phyloP scores from a whole-genome alignment of 2,113 vertebrate genomes.

The Pipa parva region DNA sequence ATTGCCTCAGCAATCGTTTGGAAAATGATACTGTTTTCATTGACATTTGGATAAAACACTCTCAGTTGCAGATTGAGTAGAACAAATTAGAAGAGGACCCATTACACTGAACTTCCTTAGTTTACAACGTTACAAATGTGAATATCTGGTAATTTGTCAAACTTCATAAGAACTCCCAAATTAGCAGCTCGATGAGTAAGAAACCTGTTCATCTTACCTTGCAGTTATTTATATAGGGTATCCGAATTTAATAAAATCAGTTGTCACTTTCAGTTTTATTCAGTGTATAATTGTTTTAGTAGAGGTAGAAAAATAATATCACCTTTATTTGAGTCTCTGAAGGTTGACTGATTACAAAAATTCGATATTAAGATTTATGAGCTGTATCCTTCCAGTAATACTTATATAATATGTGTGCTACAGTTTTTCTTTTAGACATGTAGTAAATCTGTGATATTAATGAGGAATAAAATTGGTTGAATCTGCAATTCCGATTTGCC shows the following conservation, averaged over 20 bases:
- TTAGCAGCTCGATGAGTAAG: conserved; percentile 7
- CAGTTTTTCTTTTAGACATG: conserved; percentile 3
- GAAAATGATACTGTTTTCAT: conserved; percentile 34
- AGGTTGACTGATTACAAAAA: conserved; percentile 27
- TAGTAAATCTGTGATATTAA: conserved; percentile 14
- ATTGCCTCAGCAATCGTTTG: conserved; percentile 26
- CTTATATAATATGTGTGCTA: conserved; percentile 25
- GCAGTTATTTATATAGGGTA: conserved; percentile 24
- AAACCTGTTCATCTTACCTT: conserved; percentile 2
- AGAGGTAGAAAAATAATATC: not conserved
- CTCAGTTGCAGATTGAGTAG: not conserved
- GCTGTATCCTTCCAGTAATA: conserved; percentile 2
- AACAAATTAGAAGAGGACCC: not conserved
- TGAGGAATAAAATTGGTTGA: conserved; percentile 1
- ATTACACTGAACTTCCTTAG: not conserved
- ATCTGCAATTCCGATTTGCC: not conserved
- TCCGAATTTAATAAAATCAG: conserved; percentile 11
- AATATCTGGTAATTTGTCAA: conserved; percentile 31
- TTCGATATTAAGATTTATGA: conserved; percentile 32
- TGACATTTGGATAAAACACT: conserved; percentile 36
- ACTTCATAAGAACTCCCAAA: conserved; percentile 14
- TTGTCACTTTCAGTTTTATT: conserved; percentile 3
- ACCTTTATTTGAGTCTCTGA: conserved; percentile 3
- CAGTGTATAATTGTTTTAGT: not conserved
- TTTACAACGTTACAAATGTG: conserved; percentile 15